These are phyloP conservation scores for Cebus imitator DNA, from an alignment of 2,113 vertebrate genomes.

Conservation along the genomic window DNA sequence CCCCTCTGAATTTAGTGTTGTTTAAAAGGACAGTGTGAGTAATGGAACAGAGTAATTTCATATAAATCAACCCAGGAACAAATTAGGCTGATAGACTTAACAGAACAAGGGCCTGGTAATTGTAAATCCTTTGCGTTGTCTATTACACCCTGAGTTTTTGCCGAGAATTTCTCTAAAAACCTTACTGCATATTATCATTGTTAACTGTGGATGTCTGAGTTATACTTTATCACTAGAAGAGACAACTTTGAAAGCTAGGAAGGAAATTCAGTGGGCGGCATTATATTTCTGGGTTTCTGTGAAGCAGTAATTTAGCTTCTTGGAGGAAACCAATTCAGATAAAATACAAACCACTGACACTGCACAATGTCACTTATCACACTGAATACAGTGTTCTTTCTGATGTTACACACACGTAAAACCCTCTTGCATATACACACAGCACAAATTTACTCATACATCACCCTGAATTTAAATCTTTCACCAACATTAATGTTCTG, in stretches of 20 bases:
- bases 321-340: slow-evolving; percentile 45
- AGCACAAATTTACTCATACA: slow-evolving; percentile 48
- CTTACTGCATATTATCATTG: not conserved
- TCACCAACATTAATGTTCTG: slow-evolving; percentile 65
- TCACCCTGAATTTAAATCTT: slow-evolving; percentile 61
- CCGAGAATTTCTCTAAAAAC: slow-evolving; percentile 34
- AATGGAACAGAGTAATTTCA: not conserved
- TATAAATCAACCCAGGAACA: not conserved
- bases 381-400: not conserved
- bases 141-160: not conserved
- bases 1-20: not conserved
- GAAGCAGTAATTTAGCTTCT: slow-evolving; percentile 66
- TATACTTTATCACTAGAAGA: slow-evolving; percentile 53
- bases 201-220: slow-evolving; percentile 8
- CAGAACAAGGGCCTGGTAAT: not conserved
- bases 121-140: not conserved
- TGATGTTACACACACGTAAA: not conserved
- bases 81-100: slow-evolving; percentile 21
- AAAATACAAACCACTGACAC: slow-evolving; percentile 58
- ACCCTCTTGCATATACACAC: accelerated
- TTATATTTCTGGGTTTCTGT: slow-evolving; percentile 54
- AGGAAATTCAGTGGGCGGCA: slow-evolving; percentile 63
- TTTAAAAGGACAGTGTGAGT: not conserved
- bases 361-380: slow-evolving; percentile 57
- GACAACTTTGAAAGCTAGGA: slow-evolving; percentile 8